phyloP scores from a whole-genome alignment of 2,888 invertebrate species.

The Amaurobius ferox region DNA sequence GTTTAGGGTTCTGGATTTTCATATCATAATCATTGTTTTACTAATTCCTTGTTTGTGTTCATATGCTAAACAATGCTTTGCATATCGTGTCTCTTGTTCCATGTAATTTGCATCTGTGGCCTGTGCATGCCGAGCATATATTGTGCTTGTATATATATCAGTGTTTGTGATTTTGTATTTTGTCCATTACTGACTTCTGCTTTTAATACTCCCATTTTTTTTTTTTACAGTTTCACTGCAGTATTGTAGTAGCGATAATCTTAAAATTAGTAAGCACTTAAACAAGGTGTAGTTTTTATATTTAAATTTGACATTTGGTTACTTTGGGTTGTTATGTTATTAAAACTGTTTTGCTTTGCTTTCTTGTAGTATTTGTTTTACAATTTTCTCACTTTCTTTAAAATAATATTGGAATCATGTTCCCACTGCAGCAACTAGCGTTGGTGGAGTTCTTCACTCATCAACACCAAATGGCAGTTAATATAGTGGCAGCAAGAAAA shows the following conservation, averaged over 20 bases:
- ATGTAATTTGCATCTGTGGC: conserved; percentile 57
- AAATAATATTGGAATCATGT: too few species aligned
- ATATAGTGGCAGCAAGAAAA: too few species aligned
- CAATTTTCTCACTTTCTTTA: too few species aligned
- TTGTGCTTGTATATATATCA: conserved; percentile 62
- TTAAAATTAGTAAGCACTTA: conserved; percentile 46
- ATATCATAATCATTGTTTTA: background rate
- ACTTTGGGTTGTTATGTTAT: conserved; percentile 71
- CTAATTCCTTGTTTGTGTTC: conserved; percentile 6
- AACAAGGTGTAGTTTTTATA: conserved; percentile 71
- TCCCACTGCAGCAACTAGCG: too few species aligned
- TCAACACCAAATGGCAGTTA: too few species aligned
- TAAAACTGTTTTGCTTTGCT: conserved; percentile 69
- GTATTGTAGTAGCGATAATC: conserved; percentile 64
- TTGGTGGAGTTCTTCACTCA: too few species aligned
- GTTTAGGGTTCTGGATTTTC: background rate
- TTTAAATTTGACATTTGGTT: conserved; percentile 70
- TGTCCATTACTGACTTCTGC: conserved; percentile 53
- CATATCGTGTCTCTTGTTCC: conserved; percentile 63
- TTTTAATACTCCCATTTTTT: conserved; percentile 49
- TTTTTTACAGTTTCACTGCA: conserved; percentile 48
- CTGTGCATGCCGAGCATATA: conserved; percentile 45
- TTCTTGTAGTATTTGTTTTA: background rate
- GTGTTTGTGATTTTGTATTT: conserved; percentile 64
- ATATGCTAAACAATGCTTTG: conserved; percentile 17